Evolutionary conservation across 2,113 vertebrate genomes (phyloP).

Genomic region (Heteronetta atricapilla): DNA sequence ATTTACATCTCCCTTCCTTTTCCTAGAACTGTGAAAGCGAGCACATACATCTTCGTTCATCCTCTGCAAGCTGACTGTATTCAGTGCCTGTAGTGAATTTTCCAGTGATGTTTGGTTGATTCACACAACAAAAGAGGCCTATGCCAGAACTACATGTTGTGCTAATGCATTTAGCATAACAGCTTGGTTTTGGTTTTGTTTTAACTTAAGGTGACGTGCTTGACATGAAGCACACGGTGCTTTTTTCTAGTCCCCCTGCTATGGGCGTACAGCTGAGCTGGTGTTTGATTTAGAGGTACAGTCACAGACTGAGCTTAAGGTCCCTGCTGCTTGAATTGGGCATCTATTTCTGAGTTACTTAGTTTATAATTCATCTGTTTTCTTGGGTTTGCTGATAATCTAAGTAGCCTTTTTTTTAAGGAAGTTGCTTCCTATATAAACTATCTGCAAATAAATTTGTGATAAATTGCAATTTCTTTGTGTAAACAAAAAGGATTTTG

Average conservation of each 20-base stretch:
- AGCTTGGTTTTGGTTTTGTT: not conserved
- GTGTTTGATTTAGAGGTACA: not conserved
- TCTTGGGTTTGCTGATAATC: not conserved
- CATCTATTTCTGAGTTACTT: not conserved
- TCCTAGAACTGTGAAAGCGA: not conserved
- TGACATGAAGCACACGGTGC: not conserved
- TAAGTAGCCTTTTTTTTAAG: not conserved
- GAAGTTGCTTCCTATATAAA: not conserved
- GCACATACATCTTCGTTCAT: not conserved
- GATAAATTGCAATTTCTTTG: not conserved
- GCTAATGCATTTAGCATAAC: not conserved
- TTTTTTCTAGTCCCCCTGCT: not conserved
- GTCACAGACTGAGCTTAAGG: not conserved
- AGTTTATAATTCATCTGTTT: not conserved
- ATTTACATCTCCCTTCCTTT: not conserved
- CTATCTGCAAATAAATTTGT: not conserved
- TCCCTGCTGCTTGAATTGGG: not conserved
- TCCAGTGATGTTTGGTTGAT: not conserved
- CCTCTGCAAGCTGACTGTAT: not conserved
- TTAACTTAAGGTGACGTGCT: not conserved
- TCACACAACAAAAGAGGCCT: not conserved
- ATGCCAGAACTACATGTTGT: not conserved
- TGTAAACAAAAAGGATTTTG: not conserved
- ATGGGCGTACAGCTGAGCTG: not conserved
- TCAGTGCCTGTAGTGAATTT: not conserved